Evolutionary conservation across 2,888 invertebrate genomes (phyloP).

Genomic region (Pimpla rufipes): DNA sequence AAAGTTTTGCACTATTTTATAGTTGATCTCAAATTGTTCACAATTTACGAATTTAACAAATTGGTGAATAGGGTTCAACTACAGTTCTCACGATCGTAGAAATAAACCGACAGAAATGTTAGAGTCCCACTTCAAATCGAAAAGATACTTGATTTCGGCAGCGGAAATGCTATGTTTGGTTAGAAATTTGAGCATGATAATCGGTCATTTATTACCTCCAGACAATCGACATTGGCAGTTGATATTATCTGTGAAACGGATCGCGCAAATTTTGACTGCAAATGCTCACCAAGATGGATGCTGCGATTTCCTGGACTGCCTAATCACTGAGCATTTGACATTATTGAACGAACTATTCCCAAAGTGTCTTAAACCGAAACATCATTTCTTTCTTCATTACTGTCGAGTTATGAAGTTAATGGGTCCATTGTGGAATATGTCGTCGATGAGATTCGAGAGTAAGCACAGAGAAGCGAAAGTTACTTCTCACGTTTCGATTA

Average conservation of each 20-base stretch:
- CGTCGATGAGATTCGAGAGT: conserved; percentile 63
- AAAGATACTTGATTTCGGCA: conserved; percentile 6
- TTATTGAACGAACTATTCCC: conserved; percentile 36
- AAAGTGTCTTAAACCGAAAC: too few relatives aligned
- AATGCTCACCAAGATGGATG: conserved; percentile 11
- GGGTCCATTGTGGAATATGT: conserved; percentile 58
- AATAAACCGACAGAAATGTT: conserved; percentile 28
- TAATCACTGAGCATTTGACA: conserved; percentile 25
- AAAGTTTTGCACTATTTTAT: conserved; percentile 55
- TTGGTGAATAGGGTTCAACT: conserved; percentile 26
- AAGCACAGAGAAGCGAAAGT: conserved; percentile 62
- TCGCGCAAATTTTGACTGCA: conserved; percentile 23
- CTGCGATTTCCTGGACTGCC: conserved; percentile 19
- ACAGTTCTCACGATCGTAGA: conserved; percentile 18
- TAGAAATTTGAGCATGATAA: conserved; percentile 31
- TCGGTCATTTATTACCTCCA: too few relatives aligned
- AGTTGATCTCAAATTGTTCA: not conserved
- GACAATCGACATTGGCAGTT: too few relatives aligned
- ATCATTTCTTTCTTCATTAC: conserved; percentile 67
- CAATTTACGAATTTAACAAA: conserved; percentile 18
- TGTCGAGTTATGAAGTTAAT: conserved; percentile 56
- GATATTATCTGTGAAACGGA: conserved; percentile 17
- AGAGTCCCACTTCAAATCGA: conserved; percentile 44
- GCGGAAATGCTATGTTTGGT: conserved; percentile 40
- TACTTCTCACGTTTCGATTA: conserved; percentile 38